phyloP scores from a whole-genome alignment of 2,113 vertebrate genomes.

The Cololabis saira region DNA sequence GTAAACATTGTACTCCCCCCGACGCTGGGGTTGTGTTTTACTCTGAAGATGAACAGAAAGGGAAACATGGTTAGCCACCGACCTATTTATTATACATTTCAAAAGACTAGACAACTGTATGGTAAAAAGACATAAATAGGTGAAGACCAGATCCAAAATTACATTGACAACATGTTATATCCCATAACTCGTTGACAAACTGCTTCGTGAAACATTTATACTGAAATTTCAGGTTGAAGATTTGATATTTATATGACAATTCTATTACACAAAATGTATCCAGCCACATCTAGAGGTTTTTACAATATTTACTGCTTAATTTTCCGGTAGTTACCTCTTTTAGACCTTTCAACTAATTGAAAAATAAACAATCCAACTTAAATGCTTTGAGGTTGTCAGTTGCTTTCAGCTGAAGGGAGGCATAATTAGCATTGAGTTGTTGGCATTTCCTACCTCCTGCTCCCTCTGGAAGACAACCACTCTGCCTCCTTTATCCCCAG shows the following conservation, averaged over 20 bases:
- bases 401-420: slow-evolving; percentile 27
- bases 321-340: slow-evolving; percentile 5
- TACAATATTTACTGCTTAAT: slow-evolving; percentile 1
- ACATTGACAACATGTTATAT: too few species aligned
- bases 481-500: slow-evolving; percentile 98
- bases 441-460: slow-evolving; percentile 90
- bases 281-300: neutral
- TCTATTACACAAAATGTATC: neutral
- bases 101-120: neutral
- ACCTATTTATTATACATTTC: neutral
- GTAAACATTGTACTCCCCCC: slow-evolving; percentile 99
- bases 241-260: neutral
- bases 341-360: slow-evolving; percentile 1
- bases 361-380: slow-evolving; percentile 27
- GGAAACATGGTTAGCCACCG: neutral
- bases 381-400: slow-evolving; percentile 26
- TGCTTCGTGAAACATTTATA: neutral
- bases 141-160: neutral
- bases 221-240: neutral
- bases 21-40: slow-evolving; percentile 93
- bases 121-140: neutral
- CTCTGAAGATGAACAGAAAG: slow-evolving; percentile 78
- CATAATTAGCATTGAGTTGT: slow-evolving; percentile 50
- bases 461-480: slow-evolving; percentile 99
- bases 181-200: neutral